phyloP scores from a whole-genome alignment of 2,888 invertebrate species.

The Ophion obscuratus region DNA sequence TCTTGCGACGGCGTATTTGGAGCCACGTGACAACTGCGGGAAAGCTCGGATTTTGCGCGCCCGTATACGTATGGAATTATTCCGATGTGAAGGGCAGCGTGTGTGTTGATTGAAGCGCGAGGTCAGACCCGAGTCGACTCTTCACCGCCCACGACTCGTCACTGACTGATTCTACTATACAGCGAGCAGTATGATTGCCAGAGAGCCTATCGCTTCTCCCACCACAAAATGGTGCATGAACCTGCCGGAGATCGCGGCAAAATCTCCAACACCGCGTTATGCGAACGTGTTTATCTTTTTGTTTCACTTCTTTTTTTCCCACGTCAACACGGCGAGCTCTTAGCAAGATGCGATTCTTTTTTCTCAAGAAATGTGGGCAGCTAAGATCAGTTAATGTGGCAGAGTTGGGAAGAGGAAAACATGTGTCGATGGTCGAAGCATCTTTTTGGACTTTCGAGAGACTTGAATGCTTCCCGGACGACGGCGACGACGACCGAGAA shows the following conservation, averaged over 20 bases:
- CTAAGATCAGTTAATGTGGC: not conserved
- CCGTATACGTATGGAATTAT: not conserved
- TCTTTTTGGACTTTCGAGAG: slow-evolving; percentile 41
- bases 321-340: not conserved
- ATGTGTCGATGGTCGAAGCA: slow-evolving; percentile 52
- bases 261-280: slow-evolving; percentile 45
- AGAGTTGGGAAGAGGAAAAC: slow-evolving; percentile 38
- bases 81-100: slow-evolving; percentile 33
- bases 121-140: slow-evolving; percentile 73
- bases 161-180: slow-evolving; percentile 81
- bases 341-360: not conserved
- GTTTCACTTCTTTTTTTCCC: not conserved
- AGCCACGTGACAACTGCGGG: too few species aligned
- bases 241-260: slow-evolving; percentile 71
- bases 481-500: slow-evolving; percentile 29
- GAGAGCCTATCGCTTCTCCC: slow-evolving; percentile 83
- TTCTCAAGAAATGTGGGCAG: not conserved
- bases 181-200: slow-evolving; percentile 80
- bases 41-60: not conserved
- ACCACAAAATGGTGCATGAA: slow-evolving; percentile 76
- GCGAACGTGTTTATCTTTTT: slow-evolving; percentile 7
- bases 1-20: too few species aligned
- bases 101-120: slow-evolving; percentile 54
- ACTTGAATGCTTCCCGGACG: slow-evolving; percentile 60
- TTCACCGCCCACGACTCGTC: slow-evolving; percentile 83